Evolutionary conservation across 1,140 invertebrate species (phyloP).

Genomic region (Drosophila nannoptera): DNA sequence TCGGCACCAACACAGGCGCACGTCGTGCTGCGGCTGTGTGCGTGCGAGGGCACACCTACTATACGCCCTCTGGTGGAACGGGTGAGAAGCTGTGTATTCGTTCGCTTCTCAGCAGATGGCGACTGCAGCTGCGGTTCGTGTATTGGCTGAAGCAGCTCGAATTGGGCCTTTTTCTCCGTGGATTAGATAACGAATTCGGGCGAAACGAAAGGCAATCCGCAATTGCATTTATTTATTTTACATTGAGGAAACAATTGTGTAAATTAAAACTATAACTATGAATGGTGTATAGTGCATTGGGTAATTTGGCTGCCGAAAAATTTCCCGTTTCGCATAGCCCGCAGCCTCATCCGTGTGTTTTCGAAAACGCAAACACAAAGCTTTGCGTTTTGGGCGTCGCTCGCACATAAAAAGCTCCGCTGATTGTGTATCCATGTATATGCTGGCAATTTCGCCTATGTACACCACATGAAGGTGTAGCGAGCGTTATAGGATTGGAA

Average conservation of each 20-base stretch:
- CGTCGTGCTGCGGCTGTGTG: constrained; percentile 25
- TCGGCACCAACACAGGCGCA: constrained; percentile 27
- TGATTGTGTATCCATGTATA: constrained; percentile 10
- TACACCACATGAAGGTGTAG: constrained; percentile 7
- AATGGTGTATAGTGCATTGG: neutral
- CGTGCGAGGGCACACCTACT: constrained; percentile 24
- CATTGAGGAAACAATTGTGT: neutral
- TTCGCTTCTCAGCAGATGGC: constrained; percentile 34
- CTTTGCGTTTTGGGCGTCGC: constrained; percentile 55
- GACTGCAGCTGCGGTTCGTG: constrained; percentile 34
- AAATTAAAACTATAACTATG: neutral
- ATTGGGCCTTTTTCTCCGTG: constrained; percentile 15
- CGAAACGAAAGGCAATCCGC: neutral
- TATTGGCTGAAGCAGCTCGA: constrained; percentile 24
- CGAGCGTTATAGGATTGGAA: constrained; percentile 2
- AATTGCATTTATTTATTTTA: neutral
- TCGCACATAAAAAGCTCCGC: constrained; percentile 58
- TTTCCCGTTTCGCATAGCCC: constrained; percentile 26
- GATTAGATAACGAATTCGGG: neutral
- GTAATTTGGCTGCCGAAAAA: neutral
- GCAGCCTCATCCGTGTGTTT: constrained; percentile 19
- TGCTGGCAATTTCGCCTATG: neutral
- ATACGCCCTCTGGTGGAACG: constrained; percentile 35
- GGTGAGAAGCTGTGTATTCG: constrained; percentile 12
- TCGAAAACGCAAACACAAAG: constrained; percentile 62